phyloP scores from a whole-genome alignment of 2,797 vertebrate species.

The Siniperca undulata region DNA sequence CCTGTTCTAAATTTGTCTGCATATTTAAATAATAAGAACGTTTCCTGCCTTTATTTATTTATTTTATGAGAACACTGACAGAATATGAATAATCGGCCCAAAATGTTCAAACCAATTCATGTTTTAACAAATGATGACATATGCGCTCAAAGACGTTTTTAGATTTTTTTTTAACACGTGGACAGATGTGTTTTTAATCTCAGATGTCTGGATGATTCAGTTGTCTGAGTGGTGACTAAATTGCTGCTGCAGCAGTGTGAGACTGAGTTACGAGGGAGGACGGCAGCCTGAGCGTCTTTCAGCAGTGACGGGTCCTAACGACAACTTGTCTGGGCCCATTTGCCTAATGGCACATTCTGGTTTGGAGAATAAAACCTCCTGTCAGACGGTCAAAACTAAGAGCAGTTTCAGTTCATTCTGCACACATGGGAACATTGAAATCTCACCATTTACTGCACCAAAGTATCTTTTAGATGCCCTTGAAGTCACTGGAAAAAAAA shows the following conservation, averaged over 20 bases:
- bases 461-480: conserved; percentile 20
- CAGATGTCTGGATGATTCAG: conserved; percentile 62
- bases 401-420: conserved; percentile 32
- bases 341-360: conserved; percentile 66
- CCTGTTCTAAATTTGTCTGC: conserved; percentile 69
- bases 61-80: conserved; percentile 37
- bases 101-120: conserved; percentile 59
- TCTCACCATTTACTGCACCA: conserved; percentile 3
- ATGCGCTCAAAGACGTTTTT: conserved; percentile 48
- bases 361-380: conserved; percentile 53
- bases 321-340: conserved; percentile 66
- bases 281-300: conserved; percentile 31
- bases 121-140: conserved; percentile 58
- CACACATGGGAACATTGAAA: conserved; percentile 7
- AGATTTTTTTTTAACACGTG: conserved; percentile 16
- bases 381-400: conserved; percentile 53
- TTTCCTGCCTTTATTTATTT: conserved; percentile 27
- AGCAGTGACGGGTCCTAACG: conserved; percentile 56
- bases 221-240: conserved; percentile 59
- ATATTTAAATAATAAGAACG: conserved; percentile 58
- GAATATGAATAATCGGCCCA: conserved; percentile 53
- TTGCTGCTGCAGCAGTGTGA: conserved; percentile 7
- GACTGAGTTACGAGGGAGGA: conserved; percentile 13
- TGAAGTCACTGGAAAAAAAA: conserved; percentile 32
- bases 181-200: conserved; percentile 74